Conservation (phyloP, 2,888 invertebrate species). For the Napeogenes inachia region DNA sequence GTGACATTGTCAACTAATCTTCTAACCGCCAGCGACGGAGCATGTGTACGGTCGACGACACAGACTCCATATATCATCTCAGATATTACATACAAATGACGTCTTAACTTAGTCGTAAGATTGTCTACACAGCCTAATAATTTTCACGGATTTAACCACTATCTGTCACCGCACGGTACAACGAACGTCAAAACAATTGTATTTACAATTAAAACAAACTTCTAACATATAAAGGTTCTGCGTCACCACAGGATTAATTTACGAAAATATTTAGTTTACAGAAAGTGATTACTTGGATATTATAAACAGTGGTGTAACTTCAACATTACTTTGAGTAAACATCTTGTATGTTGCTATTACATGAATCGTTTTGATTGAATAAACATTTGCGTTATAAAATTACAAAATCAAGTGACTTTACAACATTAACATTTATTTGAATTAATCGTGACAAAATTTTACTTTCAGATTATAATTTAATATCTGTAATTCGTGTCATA, state of each 20-base stretch:
- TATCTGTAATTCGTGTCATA: neutral
- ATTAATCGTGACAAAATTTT: neutral
- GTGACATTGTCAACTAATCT: conserved; percentile 75
- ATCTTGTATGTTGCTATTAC: neutral
- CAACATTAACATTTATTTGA: no score
- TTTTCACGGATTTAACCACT: conserved; percentile 23
- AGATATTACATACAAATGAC: conserved; percentile 25
- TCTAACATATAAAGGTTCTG: conserved; percentile 20
- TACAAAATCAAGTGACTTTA: no score
- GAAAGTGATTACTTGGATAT: conserved; percentile 17
- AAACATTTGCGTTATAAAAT: no score
- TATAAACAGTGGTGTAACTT: conserved; percentile 5
- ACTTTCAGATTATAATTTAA: neutral
- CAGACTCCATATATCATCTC: conserved; percentile 29
- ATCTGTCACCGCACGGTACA: conserved; percentile 17
- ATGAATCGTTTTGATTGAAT: no score
- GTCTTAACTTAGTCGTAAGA: conserved; percentile 23
- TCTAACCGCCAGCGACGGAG: conserved; percentile 51
- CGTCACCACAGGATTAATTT: conserved; percentile 22
- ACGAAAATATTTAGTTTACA: conserved; percentile 19
- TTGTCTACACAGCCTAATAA: conserved; percentile 26
- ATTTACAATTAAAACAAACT: conserved; percentile 24
- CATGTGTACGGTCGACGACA: conserved; percentile 39
- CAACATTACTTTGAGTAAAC: neutral
- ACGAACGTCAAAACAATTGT: conserved; percentile 23